Base-by-base conservation (phyloP, 2,888 invertebrate genomes). In the Amblyjoppa proteus region DNA sequence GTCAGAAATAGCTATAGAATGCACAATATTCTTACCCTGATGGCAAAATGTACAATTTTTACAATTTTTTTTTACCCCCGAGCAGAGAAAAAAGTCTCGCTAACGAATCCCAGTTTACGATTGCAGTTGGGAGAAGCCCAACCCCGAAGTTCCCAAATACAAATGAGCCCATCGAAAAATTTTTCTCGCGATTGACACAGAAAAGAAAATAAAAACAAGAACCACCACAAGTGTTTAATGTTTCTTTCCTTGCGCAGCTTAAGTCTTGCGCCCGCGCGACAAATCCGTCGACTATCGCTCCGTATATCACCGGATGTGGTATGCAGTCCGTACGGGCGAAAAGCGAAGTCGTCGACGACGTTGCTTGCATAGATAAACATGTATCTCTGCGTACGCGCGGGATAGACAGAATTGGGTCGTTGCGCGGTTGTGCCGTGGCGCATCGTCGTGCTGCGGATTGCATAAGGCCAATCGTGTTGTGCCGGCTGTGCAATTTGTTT, bases 371-470 rank as follows among this genome's bases (percentile, higher is more conserved):
- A 58, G 69, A 78, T 69, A 69, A 78, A 78, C 45, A 41, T 20
- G 69, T 69, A 69, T 78, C 45, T 58, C 58, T 51, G 6, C 53
- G 56, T 73, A 64, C 28, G 58, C 51, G 49, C 80, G 51, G 73
- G 73, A 66, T 45, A n/a, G 56, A 69, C 41, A 58, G 41, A 78
- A 78, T 78, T 69, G 41, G 78, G 78, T 78, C 78, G 68, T 69
- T 77, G 56, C 41, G 68, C 77, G 53, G 56, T 41, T 53, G 53
- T 56, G 53, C 38, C 68, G 34, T 38, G 25, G 53, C 68, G 66
- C 56, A 68, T 77, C 77, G 69, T 38, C n/a, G 34, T 20, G 20
- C 45, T 28, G 56, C 77, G 56, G 66, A 69, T 77, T 69, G 77
- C 77, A 28, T 53, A 68, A 69, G 68, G 68, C 13, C 69, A 77